Evolutionary conservation across 2,888 invertebrate species (phyloP), one percentile per base, ranked within the genome.

Genomic region (Stenchaetothrips biformis): DNA sequence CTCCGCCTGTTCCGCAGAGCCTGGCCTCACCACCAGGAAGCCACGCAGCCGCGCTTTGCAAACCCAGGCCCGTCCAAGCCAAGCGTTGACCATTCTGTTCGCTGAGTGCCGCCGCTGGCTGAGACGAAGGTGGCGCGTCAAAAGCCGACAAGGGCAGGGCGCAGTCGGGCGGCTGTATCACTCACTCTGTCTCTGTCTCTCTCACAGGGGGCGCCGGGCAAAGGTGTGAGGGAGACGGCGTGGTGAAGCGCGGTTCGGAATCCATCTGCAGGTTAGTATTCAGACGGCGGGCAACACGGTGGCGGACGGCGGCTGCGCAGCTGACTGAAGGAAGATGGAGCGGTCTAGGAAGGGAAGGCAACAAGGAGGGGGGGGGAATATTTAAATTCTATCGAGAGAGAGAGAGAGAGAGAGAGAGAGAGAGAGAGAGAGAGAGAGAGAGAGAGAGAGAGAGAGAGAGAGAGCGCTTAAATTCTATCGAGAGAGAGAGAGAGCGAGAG

Each of bases 261-360:
- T 37, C 37, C 37, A 37, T 37, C 37, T 37, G 37, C 37, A 37
- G 67, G 67, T 67, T 67, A 67, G 67, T 67, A 67, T 67, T 18
- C 67, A 67, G 67, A 8, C 8, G 67, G 67, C 67, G 67, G 67
- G 6, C 21, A n/a, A 21, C 67, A 21, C n/a, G 37, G 37, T 37
- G 9, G 21, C 67, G 67, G 67, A 21, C n/a, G n/a, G 67, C 13
- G 6, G 53, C 67, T n/a, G 67, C n/a, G 21, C 21, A n/a, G 7
- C 53, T 9, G 13, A n/a, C n/a, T n/a, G n/a, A n/a, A n/a, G n/a
- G n/a, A 37, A 37, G 37, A 37, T 37, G 37, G 37, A 37, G 37
- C 4, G 37, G n/a, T n/a, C 83, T 25, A 78, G 7, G 47, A 21
- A 80, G 27, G 77, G 27, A 78, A 3, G 77, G 13, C 11, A 59